Evolutionary conservation across 1,140 invertebrate species (phyloP).

Genomic region (Drosophila rufa): DNA sequence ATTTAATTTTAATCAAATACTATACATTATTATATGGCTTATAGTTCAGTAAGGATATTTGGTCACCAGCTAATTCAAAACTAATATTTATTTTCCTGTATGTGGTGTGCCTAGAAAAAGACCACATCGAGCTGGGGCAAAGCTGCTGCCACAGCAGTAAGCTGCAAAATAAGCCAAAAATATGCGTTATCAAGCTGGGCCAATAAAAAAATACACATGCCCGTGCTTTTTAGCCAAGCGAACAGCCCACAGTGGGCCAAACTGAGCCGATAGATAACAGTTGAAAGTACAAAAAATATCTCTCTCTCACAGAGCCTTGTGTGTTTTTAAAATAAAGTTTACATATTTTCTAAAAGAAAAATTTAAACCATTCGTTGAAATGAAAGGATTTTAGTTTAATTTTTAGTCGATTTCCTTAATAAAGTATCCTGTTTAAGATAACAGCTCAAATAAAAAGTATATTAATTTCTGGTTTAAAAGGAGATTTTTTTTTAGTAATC

Average conservation of each 20-base stretch:
- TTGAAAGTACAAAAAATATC: background rate
- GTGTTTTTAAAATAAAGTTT: too few relatives aligned
- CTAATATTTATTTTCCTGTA: background rate
- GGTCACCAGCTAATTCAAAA: background rate
- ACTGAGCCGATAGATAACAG: too few relatives aligned
- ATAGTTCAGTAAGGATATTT: background rate
- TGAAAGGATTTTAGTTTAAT: too few relatives aligned
- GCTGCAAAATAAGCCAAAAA: slow-evolving; percentile 82
- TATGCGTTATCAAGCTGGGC: slow-evolving; percentile 79
- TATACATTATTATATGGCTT: background rate
- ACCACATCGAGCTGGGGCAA: slow-evolving; percentile 39
- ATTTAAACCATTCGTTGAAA: too few relatives aligned
- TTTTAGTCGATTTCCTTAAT: too few relatives aligned
- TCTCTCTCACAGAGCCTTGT: too few relatives aligned
- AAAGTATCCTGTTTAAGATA: too few relatives aligned
- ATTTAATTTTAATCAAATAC: background rate
- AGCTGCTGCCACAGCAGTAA: slow-evolving; percentile 80
- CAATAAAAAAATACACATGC: slow-evolving; percentile 67
- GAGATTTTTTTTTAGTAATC: too few relatives aligned
- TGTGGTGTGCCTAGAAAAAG: background rate
- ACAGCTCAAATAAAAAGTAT: too few relatives aligned
- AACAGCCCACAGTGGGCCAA: slow-evolving; percentile 13
- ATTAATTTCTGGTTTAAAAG: too few relatives aligned
- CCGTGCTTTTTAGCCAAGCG: slow-evolving; percentile 20
- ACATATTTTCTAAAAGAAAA: too few relatives aligned